These are phyloP conservation scores for Oasisia sp. DNA, from an alignment of 2,888 invertebrate genomes.

Conservation along the genomic window DNA sequence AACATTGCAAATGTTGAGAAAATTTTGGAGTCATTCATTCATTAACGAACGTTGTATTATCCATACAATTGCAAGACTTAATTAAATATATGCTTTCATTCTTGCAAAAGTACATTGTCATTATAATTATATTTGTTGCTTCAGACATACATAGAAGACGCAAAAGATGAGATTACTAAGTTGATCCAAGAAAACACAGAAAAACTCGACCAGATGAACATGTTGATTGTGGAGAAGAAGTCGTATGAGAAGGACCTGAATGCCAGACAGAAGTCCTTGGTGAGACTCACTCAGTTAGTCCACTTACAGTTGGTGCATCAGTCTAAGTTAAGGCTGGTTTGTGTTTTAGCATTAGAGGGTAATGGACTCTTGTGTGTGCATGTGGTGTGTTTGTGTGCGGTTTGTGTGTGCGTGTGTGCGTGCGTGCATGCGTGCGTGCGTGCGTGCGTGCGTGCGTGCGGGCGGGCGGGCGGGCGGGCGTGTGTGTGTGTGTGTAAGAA, in stretches of 20 bases:
- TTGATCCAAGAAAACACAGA: conserved; percentile 61
- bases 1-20: neutral
- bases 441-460: too few relatives aligned
- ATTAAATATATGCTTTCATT: neutral
- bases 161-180: conserved; percentile 55
- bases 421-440: too few relatives aligned
- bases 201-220: conserved; percentile 58
- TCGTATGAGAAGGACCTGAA: conserved; percentile 55
- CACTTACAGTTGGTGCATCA: neutral
- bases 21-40: too few relatives aligned
- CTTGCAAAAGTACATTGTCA: neutral
- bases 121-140: neutral
- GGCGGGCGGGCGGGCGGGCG: too few relatives aligned
- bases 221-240: conserved; percentile 57
- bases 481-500: too few relatives aligned
- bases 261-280: conserved; percentile 62
- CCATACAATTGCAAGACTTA: neutral
- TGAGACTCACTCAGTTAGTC: conserved; percentile 36
- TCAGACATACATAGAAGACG: conserved; percentile 42
- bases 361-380: too few relatives aligned
- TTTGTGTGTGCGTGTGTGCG: too few relatives aligned
- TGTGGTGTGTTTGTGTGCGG: too few relatives aligned
- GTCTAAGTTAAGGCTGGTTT: neutral
- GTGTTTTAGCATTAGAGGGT: too few relatives aligned
- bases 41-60: too few relatives aligned